A percentile compares a stretch with the other conserved stretches of the same genome.
Evolutionary conservation across 2,888 invertebrate genomes (phyloP).

Genomic region (Cerastis rubricosa): DNA sequence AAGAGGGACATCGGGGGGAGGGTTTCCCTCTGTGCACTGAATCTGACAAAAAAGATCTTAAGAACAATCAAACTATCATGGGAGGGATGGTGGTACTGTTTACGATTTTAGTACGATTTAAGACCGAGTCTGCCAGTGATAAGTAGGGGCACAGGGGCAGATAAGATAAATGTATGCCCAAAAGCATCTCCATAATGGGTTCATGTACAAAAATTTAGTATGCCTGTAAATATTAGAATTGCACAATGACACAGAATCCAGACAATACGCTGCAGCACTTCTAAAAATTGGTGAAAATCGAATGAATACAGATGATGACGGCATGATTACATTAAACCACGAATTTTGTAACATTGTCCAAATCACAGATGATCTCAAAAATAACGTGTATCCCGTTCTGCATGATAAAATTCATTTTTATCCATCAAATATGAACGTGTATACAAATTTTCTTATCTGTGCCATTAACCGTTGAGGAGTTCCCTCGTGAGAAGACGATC

Average conservation of each 20-base stretch:
- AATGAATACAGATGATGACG: not conserved
- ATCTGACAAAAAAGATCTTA: not conserved
- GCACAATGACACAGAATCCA: conserved; percentile 49
- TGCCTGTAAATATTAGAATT: conserved; percentile 27
- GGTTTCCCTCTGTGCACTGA: too few species aligned
- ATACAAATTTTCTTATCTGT: too few species aligned
- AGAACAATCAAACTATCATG: not conserved
- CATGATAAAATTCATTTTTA: too few species aligned
- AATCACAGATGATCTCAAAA: not conserved
- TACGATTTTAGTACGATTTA: not conserved
- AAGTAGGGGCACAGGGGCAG: not conserved
- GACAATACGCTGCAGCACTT: conserved; percentile 49
- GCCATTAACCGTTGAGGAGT: too few species aligned
- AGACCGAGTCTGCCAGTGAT: not conserved
- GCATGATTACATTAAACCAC: not conserved
- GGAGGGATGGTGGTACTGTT: too few species aligned
- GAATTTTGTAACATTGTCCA: not conserved
- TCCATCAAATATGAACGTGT: too few species aligned
- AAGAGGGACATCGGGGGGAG: too few species aligned
- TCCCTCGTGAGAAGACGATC: too few species aligned
- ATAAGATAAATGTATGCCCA: not conserved
- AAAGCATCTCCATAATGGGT: too few species aligned
- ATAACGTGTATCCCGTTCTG: not conserved
- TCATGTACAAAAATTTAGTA: too few species aligned
- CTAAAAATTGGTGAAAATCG: not conserved